Conservation (phyloP, 2,113 vertebrate species). For the Gulo gulo region DNA sequence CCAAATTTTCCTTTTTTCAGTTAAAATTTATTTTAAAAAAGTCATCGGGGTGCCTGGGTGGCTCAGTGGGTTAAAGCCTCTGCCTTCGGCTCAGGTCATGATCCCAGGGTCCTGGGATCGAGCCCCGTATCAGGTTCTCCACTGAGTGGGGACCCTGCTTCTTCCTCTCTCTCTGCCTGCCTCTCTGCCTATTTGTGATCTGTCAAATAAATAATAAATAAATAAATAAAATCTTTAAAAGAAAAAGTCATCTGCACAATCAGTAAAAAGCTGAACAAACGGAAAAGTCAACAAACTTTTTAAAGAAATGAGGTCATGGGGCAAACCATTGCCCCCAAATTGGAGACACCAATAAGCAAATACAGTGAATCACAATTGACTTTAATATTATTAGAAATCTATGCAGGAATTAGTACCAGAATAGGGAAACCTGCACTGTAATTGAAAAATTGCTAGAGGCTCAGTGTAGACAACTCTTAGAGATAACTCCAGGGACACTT, state of each 20-base stretch:
- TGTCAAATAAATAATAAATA: too few relatives aligned
- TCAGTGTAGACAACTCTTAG: neutral
- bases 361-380: neutral
- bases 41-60: too few relatives aligned
- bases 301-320: neutral
- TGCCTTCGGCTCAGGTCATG: too few relatives aligned
- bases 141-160: too few relatives aligned
- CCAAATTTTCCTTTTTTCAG: too few relatives aligned
- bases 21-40: too few relatives aligned
- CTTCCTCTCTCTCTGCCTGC: too few relatives aligned
- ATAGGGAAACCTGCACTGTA: neutral
- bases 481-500: neutral
- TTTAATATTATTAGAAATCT: neutral
- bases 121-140: too few relatives aligned
- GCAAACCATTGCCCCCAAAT: neutral
- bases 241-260: neutral
- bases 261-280: neutral
- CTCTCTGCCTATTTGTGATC: too few relatives aligned
- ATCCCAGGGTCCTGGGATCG: too few relatives aligned
- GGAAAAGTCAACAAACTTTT: neutral
- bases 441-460: neutral
- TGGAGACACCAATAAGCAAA: neutral
- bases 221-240: too few relatives aligned
- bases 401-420: neutral
- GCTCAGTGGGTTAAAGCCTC: too few relatives aligned